Base-by-base conservation (phyloP, 2,797 vertebrate species). In the Bryconaethiops microstoma region DNA sequence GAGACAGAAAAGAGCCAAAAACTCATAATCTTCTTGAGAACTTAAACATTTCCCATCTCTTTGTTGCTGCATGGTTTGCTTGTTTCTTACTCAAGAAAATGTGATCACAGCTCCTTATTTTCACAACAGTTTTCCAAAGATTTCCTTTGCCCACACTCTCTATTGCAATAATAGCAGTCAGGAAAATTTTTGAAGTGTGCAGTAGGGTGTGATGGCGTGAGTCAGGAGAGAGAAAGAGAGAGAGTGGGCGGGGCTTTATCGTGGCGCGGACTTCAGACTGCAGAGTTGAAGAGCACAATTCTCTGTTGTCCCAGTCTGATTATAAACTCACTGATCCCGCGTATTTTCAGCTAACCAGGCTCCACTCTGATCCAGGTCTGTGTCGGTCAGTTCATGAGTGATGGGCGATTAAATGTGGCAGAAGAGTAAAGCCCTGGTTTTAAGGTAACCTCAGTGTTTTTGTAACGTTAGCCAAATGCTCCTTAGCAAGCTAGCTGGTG, bases 251-350 rank as follows among this genome's bases (percentile, higher is more conserved):
- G 68, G 21, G 0, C 68, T 72, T 13, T 8, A 62, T 73, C 35
- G 48, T 82, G 80, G 80, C 80, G 80, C 68, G 59, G 39, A 64
- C 68, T 82, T 81, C 68, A 59, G 74, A 81, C 40, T 7, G 54
- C 8, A 39, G 2, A 0, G 17, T 4, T n/a, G 52, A 0, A 35
- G 9, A 35, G 3, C 25, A 5, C 1, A n/a, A 7, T 9, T 14
- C 42, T 21, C 5, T 7, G 0, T 45, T 0, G 2, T 35, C 5
- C 8, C n/a, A 55, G 35, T 10, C 25, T 35, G n/a, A 1, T 17
- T 55, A 50, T 10, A 12, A 54, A 29, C 0, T 12, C 21, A 55
- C 14, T 29, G 19, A 57, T 35, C 23, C 4, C 5, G 29, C 9
- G n/a, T 1, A 0, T 4, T 3, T 4, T 42, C 25, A 13, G 5